Conservation (phyloP, 1,140 invertebrate species). For the Meloidogyne exigua region DNA sequence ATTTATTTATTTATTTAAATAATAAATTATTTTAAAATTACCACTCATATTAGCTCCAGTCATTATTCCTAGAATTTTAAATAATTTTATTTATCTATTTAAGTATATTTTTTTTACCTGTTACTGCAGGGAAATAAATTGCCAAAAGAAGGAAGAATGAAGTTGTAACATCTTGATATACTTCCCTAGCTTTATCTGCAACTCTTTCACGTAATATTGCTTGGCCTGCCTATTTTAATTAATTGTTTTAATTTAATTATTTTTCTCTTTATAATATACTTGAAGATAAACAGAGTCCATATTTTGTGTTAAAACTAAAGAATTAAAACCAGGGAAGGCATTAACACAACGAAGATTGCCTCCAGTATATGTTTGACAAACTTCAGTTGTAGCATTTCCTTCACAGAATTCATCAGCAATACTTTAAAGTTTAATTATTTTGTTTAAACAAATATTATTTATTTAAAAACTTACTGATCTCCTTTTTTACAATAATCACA, state of each 20-base stretch:
- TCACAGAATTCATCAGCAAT: conserved; percentile 53
- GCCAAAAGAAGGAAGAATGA: conserved; percentile 93
- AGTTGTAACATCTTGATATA: conserved; percentile 84
- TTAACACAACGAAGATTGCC: conserved; percentile 49
- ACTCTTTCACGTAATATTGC: conserved; percentile 32
- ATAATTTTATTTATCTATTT: background rate
- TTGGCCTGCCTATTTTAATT: conserved; percentile 40
- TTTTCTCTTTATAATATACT: background rate
- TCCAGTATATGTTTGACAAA: conserved; percentile 53
- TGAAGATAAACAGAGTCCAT: conserved; percentile 51
- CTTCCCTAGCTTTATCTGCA: conserved; percentile 68
- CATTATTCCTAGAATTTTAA: conserved; percentile 43
- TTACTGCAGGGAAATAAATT: conserved; percentile 98
- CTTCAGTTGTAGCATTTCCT: conserved; percentile 39
- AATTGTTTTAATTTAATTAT: background rate
- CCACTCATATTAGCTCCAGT: conserved; percentile 63
- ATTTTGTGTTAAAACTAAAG: conserved; percentile 40
- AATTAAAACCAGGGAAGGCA: conserved; percentile 50
- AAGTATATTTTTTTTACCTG: conserved; percentile 62
- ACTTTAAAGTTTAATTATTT: too few relatives aligned
- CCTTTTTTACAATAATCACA: conserved; percentile 56
- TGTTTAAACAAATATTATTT: too few relatives aligned
- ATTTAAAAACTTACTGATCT: conserved; percentile 34
- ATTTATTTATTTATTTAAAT: background rate
- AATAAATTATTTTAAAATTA: background rate